phyloP scores from a whole-genome alignment of 2,888 invertebrate species.

The Latrodectus elegans region DNA sequence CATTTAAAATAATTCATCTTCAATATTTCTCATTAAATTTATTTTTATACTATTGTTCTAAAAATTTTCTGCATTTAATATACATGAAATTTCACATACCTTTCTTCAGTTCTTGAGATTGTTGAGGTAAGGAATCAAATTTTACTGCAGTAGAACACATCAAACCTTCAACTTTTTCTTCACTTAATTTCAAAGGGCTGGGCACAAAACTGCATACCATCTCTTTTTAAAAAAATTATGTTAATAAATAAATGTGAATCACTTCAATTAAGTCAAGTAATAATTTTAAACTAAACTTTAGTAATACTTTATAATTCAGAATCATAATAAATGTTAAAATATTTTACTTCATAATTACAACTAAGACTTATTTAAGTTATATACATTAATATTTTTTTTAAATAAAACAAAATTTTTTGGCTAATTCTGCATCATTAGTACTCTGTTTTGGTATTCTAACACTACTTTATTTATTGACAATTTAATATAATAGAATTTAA shows the following conservation, averaged over 20 bases:
- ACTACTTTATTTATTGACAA: neutral
- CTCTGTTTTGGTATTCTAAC: neutral
- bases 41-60: no score
- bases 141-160: conserved; percentile 81
- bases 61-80: no score
- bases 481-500: neutral
- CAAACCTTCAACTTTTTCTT: conserved; percentile 87
- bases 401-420: no score
- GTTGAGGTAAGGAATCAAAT: conserved; percentile 81
- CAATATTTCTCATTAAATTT: no score
- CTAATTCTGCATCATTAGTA: neutral
- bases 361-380: no score
- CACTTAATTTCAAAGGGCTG: conserved; percentile 84
- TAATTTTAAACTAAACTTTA: neutral
- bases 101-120: conserved; percentile 83
- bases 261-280: neutral
- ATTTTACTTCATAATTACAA: no score
- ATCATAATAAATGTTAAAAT: no score
- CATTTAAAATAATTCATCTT: neutral
- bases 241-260: neutral
- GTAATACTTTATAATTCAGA: neutral
- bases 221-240: conserved; percentile 73
- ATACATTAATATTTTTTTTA: no score
- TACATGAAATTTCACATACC: conserved; percentile 75
- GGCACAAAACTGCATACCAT: conserved; percentile 89